Evolutionary conservation across 2,113 vertebrate genomes (phyloP).

Genomic region (Solenodon paradoxus): DNA sequence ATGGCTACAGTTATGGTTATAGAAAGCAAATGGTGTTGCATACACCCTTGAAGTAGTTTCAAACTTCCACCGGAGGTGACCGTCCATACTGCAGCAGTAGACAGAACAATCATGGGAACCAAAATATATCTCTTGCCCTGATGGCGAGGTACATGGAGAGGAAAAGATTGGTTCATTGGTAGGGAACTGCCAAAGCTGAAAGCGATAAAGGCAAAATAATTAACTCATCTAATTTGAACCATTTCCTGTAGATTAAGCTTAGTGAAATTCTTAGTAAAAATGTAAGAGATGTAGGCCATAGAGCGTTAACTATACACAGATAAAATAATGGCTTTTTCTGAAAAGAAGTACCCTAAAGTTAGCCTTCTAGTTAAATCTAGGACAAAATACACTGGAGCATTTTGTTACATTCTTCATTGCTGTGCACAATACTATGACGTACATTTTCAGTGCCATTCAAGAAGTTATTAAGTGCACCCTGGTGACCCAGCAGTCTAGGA

Average conservation of each 20-base stretch:
- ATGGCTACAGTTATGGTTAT: constrained; percentile 60
- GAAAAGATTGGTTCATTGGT: constrained; percentile 94
- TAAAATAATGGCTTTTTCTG: background rate
- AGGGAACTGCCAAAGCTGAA: constrained; percentile 90
- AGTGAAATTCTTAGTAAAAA: background rate
- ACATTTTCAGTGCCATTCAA: background rate
- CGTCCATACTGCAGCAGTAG: constrained; percentile 89
- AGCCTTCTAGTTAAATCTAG: constrained; percentile 2
- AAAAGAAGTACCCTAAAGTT: background rate
- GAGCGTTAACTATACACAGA: background rate
- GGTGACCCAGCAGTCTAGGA: too few relatives aligned
- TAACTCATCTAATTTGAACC: background rate
- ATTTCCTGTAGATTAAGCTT: background rate
- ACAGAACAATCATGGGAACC: constrained; percentile 92
- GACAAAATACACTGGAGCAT: background rate
- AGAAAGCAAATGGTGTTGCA: constrained; percentile 90
- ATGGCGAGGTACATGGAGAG: constrained; percentile 86
- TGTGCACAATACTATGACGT: background rate
- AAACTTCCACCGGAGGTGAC: constrained; percentile 90
- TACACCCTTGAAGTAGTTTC: constrained; percentile 89
- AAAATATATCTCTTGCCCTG: constrained; percentile 86
- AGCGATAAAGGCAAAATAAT: background rate
- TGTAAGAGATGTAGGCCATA: background rate
- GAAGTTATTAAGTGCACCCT: background rate
- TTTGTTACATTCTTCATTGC: background rate